These are phyloP conservation scores for Tadarida brasiliensis DNA, from an alignment of 2,797 vertebrate genomes.

Conservation along the genomic window DNA sequence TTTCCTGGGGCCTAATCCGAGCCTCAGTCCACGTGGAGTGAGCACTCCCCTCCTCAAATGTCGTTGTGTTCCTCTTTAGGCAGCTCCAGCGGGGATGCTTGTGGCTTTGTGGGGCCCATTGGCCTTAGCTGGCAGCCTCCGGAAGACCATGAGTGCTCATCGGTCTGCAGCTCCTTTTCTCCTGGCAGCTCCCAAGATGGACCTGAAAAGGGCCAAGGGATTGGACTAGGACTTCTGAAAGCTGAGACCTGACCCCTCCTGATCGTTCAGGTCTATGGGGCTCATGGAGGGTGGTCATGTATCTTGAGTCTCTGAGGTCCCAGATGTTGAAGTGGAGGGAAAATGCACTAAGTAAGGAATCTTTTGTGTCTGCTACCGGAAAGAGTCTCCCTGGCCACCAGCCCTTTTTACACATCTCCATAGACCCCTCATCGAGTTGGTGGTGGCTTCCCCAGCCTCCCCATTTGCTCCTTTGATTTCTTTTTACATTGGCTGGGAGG, in stretches of 20 bases:
- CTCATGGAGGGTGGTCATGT: background rate
- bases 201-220: background rate
- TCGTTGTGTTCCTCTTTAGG: conserved; percentile 30
- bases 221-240: background rate
- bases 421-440: background rate
- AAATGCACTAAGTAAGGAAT: conserved; percentile 64
- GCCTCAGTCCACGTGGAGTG: background rate
- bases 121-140: conserved; percentile 64
- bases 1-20: conserved; percentile 16
- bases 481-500: conserved; percentile 1
- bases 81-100: background rate
- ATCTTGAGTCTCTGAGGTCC: conserved; percentile 4
- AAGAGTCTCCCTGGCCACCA: background rate
- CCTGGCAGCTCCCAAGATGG: background rate
- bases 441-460: background rate
- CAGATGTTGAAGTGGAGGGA: conserved; percentile 43
- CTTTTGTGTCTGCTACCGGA: conserved; percentile 71
- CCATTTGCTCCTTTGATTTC: background rate
- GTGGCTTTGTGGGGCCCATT: conserved; percentile 18
- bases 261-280: background rate
- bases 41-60: conserved; percentile 34
- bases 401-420: background rate
- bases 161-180: background rate
- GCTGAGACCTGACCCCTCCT: background rate
- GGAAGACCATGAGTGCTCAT: background rate